Conservation (phyloP, 2,888 invertebrate genomes). For the Diplazon laetatorius region DNA sequence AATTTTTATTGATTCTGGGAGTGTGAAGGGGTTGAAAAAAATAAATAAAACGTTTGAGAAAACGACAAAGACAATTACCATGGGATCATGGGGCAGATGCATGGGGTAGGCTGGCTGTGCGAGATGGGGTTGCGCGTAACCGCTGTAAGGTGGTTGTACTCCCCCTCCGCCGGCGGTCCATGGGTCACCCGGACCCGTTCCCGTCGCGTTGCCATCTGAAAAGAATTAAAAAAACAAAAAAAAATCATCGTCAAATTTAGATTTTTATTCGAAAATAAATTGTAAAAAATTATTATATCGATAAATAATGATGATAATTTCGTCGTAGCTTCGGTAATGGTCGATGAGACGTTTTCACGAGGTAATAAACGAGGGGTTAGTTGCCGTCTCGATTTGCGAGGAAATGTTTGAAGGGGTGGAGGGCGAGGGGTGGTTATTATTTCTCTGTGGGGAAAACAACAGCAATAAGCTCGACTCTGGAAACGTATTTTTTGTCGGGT, state of each 20-base stretch:
- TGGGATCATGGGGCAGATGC: slow-evolving; percentile 83
- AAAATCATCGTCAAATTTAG: too few species aligned
- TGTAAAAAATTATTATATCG: too few species aligned
- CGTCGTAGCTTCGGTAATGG: slow-evolving; percentile 1
- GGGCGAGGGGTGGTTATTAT: slow-evolving; percentile 69
- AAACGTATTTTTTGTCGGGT: slow-evolving; percentile 74
- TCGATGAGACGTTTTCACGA: slow-evolving; percentile 6
- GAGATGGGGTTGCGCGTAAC: slow-evolving; percentile 81
- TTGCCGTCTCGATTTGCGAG: background rate
- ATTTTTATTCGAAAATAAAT: background rate
- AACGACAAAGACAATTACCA: slow-evolving; percentile 77
- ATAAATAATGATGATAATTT: too few species aligned
- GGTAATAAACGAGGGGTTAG: slow-evolving; percentile 18
- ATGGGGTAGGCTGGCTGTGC: slow-evolving; percentile 81
- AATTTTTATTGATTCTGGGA: too few species aligned
- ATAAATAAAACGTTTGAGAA: slow-evolving; percentile 8
- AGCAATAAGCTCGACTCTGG: slow-evolving; percentile 75
- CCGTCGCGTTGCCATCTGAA: slow-evolving; percentile 82
- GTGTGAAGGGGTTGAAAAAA: background rate
- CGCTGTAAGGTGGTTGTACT: slow-evolving; percentile 82
- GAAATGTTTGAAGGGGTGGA: slow-evolving; percentile 12
- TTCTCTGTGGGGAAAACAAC: slow-evolving; percentile 80
- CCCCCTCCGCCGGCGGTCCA: slow-evolving; percentile 83
- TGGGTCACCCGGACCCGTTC: slow-evolving; percentile 83
- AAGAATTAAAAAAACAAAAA: slow-evolving; percentile 50